Base-by-base conservation (phyloP, 2,113 vertebrate genomes). In the Esox niger region DNA sequence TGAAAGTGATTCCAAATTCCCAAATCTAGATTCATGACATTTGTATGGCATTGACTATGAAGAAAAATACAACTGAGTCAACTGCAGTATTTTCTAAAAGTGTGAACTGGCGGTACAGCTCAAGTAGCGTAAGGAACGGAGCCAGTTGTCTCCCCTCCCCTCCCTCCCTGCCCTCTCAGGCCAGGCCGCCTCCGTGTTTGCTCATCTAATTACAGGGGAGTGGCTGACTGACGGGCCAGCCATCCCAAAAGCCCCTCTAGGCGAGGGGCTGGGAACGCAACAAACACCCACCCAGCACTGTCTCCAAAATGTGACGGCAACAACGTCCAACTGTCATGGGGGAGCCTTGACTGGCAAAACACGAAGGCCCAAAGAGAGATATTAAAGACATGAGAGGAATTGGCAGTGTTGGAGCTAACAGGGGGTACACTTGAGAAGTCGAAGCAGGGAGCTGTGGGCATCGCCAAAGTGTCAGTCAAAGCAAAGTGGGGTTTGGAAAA, bases 151-250 rank as follows among this genome's bases (percentile, higher is more conserved):
- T n/a, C 64, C 62, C 38, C 56, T 73, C 59, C 77, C 84, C 83
- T 75, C 80, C 70, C 38, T 33, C 58, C 43, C 30, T 31, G 55
- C 64, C 52, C 32, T 31, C 33, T 38, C 38, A 29, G 73, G 80
- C 79, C 90, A 87, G 79, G 91, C 90, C 91, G 91, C 80, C 91
- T 88, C 93, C 92, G 81, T 98, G 94, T 97, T 96, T 95, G 97
- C 94, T 96, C 94, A 95, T 93, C 95, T 98, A 98, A 99, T 98
- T 98, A 94, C 91, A 91, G 95, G 94, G 97, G 97, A 95, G 95
- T 95, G 94, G 93, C 91, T 85, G 90, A 82, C 87, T 91, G 91
- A 93, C 88, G 89, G 90, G 88, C 89, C 87, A 91, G 90, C 89
- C 87, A 86, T 90, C 57, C 17, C 57, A n/a, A 87, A 87, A 87